Base-by-base conservation (phyloP, 2,113 vertebrate species). In the Sander lucioperca region DNA sequence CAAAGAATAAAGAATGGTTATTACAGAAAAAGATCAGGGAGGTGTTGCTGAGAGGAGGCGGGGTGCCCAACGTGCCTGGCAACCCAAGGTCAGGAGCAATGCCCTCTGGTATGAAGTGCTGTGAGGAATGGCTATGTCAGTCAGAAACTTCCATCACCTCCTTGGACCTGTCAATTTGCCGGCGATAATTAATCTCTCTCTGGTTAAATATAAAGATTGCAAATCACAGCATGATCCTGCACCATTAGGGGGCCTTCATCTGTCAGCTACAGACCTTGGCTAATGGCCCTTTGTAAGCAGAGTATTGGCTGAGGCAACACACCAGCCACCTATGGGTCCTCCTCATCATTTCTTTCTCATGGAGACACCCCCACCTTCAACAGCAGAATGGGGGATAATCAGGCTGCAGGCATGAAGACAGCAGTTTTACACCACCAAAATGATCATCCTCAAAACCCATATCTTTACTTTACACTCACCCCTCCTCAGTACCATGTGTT, bases 151-250 rank as follows among this genome's bases (percentile, higher is more conserved):
- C 84, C 82, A 83, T 91, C 86, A 74, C 85, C 87, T 86, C 83
- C 64, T 84, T 78, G 86, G 92, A 88, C 88, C 89, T 92, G 92
- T 94, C 94, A 93, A 91, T 94, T 92, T 84, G 61, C 83, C 33
- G 47, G 73, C 45, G 39, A 91, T 93, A 94, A 94, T 95, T 90
- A 93, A 94, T 95, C 91, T 95, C 88, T 90, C 86, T 90, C 81
- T 89, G 76, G 92, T 93, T 94, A 94, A 94, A 94, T 93, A 92
- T 93, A 93, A 94, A 92, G 87, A 93, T 87, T 93, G 94, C 94
- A 95, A 95, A 94, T 95, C 93, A 94, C 92, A 92, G 90, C 86
- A 45, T 80, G 90, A 83, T 88, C 87, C 83, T 39, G 84, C 80
- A 71, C 92, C 74, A 79, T 86, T 88, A 83, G 90, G 86, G 89